A percentile compares a stretch with the other conserved stretches of the same genome.
These are phyloP conservation scores for Cheilosia scutellata DNA, from an alignment of 2,888 invertebrate species.

Conservation along the genomic window DNA sequence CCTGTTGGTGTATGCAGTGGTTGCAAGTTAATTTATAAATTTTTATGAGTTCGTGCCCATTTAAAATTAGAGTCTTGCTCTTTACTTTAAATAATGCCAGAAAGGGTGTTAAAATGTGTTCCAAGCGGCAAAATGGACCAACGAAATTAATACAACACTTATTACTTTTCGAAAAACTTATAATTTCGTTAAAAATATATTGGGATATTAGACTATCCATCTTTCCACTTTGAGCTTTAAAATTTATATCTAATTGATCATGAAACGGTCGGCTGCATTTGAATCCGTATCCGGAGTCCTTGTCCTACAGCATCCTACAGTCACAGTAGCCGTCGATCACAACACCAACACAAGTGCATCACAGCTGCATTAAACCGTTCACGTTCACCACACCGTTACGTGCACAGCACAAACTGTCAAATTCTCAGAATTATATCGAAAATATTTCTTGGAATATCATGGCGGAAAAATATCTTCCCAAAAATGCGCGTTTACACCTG, in stretches of 20 bases:
- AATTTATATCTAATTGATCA: not conserved
- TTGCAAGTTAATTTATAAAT: slow-evolving; percentile 46
- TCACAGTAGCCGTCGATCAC: too few relatives aligned
- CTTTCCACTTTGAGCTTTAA: not conserved
- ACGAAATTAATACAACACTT: slow-evolving; percentile 40
- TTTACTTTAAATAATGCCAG: slow-evolving; percentile 4
- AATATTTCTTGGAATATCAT: too few relatives aligned
- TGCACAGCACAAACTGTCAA: too few relatives aligned
- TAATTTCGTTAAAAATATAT: slow-evolving; percentile 26
- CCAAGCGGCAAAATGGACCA: slow-evolving; percentile 41
- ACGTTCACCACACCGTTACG: too few relatives aligned
- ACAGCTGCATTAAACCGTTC: too few relatives aligned
- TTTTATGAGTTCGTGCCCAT: slow-evolving; percentile 36
- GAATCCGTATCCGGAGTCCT: too few relatives aligned
- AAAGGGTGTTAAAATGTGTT: not conserved
- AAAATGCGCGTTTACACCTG: too few relatives aligned
- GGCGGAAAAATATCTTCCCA: too few relatives aligned
- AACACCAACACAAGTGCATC: too few relatives aligned
- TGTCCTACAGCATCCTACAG: too few relatives aligned
- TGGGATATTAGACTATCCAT: slow-evolving; percentile 42
- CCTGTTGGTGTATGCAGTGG: slow-evolving; percentile 23
- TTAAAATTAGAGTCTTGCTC: slow-evolving; percentile 16
- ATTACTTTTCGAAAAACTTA: not conserved
- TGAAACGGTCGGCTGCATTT: not conserved
- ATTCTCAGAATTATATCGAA: too few relatives aligned